A percentile compares a stretch with the other conserved stretches of the same genome.
phyloP scores from a whole-genome alignment of 1,140 invertebrate species.

The Meteorus sp. region DNA sequence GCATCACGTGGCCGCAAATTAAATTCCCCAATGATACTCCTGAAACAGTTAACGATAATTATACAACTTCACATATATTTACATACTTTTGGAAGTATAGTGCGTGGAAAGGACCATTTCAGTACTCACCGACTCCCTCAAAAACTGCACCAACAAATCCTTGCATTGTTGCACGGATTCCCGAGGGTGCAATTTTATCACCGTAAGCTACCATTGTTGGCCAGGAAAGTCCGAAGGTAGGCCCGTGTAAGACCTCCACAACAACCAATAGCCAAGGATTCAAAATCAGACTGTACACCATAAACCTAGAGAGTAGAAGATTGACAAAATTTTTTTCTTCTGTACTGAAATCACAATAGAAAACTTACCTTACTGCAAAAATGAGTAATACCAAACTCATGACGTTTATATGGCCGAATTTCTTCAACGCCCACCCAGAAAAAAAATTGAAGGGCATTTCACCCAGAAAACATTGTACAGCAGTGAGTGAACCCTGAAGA shows the following conservation, averaged over 20 bases:
- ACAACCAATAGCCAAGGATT: constrained; percentile 83
- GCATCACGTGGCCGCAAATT: constrained; percentile 69
- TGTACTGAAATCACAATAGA: constrained; percentile 18
- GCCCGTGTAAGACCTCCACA: constrained; percentile 83
- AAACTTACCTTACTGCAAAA: constrained; percentile 49
- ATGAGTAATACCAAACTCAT: constrained; percentile 80
- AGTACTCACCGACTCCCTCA: constrained; percentile 73
- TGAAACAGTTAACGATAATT: constrained; percentile 35
- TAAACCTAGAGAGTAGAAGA: constrained; percentile 69
- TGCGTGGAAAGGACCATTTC: too few species aligned
- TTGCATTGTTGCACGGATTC: constrained; percentile 83
- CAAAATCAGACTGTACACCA: constrained; percentile 78
- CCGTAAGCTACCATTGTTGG: constrained; percentile 88
- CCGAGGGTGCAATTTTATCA: constrained; percentile 80
- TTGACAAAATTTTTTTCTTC: constrained; percentile 14
- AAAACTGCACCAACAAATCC: constrained; percentile 83
- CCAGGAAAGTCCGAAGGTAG: constrained; percentile 88
- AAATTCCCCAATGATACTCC: constrained; percentile 77
- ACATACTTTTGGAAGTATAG: too few species aligned
- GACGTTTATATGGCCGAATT: constrained; percentile 79
- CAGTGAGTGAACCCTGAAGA: constrained; percentile 74
- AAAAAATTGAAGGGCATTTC: constrained; percentile 88
- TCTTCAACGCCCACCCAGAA: constrained; percentile 78
- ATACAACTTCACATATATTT: too few species aligned
- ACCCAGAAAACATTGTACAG: constrained; percentile 82